A percentile compares a stretch with the other conserved stretches of the same genome.
Evolutionary conservation across 2,888 invertebrate species (phyloP).

Genomic region (Amblyjoppa fuscipennis): DNA sequence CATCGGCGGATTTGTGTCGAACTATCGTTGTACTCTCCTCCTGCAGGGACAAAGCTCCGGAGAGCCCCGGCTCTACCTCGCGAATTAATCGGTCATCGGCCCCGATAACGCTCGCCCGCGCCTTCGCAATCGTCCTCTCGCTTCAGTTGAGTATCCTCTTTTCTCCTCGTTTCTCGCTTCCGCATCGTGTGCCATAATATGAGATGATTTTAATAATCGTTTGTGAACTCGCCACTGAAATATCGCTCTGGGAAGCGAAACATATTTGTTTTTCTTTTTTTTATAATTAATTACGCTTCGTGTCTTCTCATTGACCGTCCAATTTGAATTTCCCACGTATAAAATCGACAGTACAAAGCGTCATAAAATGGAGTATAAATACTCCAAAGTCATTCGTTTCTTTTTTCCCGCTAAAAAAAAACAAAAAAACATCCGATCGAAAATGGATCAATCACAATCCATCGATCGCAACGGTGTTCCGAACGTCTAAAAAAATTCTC

Average conservation of each 20-base stretch:
- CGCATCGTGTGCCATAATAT: slow-evolving; percentile 23
- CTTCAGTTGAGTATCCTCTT: slow-evolving; percentile 58
- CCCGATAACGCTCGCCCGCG: slow-evolving; percentile 67
- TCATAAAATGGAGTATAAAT: neutral
- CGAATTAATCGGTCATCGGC: slow-evolving; percentile 68
- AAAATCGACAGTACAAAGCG: neutral
- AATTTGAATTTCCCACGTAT: neutral
- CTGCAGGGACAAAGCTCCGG: slow-evolving; percentile 44
- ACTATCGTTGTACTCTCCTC: slow-evolving; percentile 26
- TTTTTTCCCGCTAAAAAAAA: no score
- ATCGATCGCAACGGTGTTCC: neutral
- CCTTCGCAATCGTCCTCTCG: slow-evolving; percentile 54
- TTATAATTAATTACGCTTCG: neutral
- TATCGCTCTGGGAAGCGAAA: neutral
- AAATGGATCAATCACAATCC: no score
- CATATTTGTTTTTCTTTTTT: neutral
- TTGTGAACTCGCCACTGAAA: neutral
- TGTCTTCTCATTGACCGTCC: neutral
- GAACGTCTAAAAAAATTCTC: neutral
- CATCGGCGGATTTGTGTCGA: neutral
- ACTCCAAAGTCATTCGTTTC: neutral
- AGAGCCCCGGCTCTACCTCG: slow-evolving; percentile 49
- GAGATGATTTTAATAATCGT: slow-evolving; percentile 23
- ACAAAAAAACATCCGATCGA: no score
- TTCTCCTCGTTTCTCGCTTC: slow-evolving; percentile 12